Evolutionary conservation across 2,888 invertebrate species (phyloP), one percentile per base, ranked within the genome.

Genomic region (Ligdia adustata): DNA sequence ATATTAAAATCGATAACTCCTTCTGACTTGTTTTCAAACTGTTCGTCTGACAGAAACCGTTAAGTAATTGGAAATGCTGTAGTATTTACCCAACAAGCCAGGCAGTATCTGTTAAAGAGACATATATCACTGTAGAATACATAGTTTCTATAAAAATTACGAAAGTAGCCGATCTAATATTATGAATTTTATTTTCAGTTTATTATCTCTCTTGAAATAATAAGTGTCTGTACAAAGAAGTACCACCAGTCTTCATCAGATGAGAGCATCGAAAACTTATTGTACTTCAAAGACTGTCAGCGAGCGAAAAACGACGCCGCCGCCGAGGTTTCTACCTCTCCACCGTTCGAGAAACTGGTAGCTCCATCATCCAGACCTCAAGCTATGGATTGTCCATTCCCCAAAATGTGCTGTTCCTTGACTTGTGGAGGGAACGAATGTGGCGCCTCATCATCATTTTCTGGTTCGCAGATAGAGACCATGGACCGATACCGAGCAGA

Each of bases 221-320:
- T 73, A 1, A 52, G 54, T 22, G 58, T 63, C 1, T 4, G 66
- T 0, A 53, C 79, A 11, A 79, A 65, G 33, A 67, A 66, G 24
- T 55, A 69, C 32, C n/a, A n/a, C n/a, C 40, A 35, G 0, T 74
- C 72, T 2, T 72, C 80, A 1, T 83, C 82, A 11, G 86, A 79
- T 1, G 84, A 86, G 42, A 86, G 84, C 32, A 81, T 89, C 29
- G 89, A 88, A 32, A 87, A 89, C 29, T 69, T 90, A 1, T 55
- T 90, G 0, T 88, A 86, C 52, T 88, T 75, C 55, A 79, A 82
- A 56, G 89, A 87, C 52, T 84, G 82, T 39, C 78, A 78, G 35
- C 73, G 72, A 5, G 31, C 41, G 9, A 27, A 78, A 69, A 18
- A 28, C 35, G 6, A 56, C 1, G n/a, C n/a, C n/a, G n/a, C n/a